Base-by-base conservation (phyloP, 2,888 invertebrate species). In the Aspidiotus rigidus region DNA sequence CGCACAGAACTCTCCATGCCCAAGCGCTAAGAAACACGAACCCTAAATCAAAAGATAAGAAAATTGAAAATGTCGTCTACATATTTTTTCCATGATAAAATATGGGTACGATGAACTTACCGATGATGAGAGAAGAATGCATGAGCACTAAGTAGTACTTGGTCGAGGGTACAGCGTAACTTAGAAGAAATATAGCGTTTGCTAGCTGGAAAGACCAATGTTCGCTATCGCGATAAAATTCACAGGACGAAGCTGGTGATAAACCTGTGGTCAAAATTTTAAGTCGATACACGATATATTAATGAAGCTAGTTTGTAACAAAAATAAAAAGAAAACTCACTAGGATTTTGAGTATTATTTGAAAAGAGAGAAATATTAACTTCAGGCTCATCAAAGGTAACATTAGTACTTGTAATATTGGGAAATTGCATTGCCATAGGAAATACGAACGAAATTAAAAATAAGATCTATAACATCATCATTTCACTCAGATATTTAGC, bases 1-100 rank as follows among this genome's bases (percentile, higher is more conserved):
- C 88, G 76, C 91, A 91, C 71, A 91, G 87, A 39, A 91, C 85
- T 75, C 89, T 89, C 91, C 91, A 91, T n/a, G 91, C 88, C 92
- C 92, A 92, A 69, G 88, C 85, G 0, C 89, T 88, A 77, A 89
- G 85, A 72, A 91, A 78, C 81, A 90, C 83, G 76, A 90, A 87
- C 40, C 87, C 90, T 90, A 76, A 59, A 79, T 7, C 13, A 49
- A 5, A 53, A 8, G 16, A 63, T 16, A 16, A 2, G n/a, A 49
- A 13, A 13, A 17, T n/a, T 13, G 40, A 17, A 15, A 57, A 57
- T 17, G n/a, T 11, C 13, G 3, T 11, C 16, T 57, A 16, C 39
- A 44, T 17, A 61, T 11, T 39, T 62, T 39, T 9, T 6, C 7
- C 1, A 15, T 41, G 2, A 28, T 28, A 28, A 28, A 28, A 28